Base-by-base conservation (phyloP, 2,113 vertebrate species). In the Coracopsis vasa region DNA sequence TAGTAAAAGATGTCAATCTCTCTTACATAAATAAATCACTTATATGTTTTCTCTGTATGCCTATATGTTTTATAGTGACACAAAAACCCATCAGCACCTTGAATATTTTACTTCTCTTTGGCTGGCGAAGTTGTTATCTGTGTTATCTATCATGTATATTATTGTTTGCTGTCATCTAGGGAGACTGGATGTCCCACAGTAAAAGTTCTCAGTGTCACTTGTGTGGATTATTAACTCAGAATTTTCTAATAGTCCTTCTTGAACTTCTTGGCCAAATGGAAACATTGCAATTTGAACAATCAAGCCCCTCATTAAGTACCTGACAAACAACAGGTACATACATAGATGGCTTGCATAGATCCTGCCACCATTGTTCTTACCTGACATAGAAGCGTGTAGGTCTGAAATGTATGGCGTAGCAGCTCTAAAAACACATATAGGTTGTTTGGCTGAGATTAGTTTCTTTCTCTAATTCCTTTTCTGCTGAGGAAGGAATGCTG, bases 391-490 rank as follows among this genome's bases (percentile, higher is more conserved):
- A 35, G 28, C 39, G 11, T 5, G 9, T 70, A 67, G 66, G 51
- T 80, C n/a, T 73, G 88, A 85, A 91, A 86, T 0, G 0, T 39
- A 23, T 73, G 39, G 42, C 20, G 1, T 11, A 80, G 16, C 44
- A 77, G 50, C 66, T 91, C 73, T 80, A 54, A 86, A 87, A 79
- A 39, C 19, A 13, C 23, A 47, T 90, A 77, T 92, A 7, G 2
- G 90, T 91, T n/a, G 17, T 93, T 89, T 94, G 72, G 69, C n/a
- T 19, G 37, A 77, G 45, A 75, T 90, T 95, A 77, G 82, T 86
- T 88, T 90, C 66, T 94, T 21, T 71, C 35, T 75, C n/a, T 73
- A n/a, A 92, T 92, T 95, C 85, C n/a, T 94, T 79, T 81, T 86
- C 72, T 93, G 42, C 62, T 79, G 67, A 94, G 65, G 58, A 89